Evolutionary conservation across 2,888 invertebrate genomes (phyloP).

Genomic region (Helobdella robusta): DNA sequence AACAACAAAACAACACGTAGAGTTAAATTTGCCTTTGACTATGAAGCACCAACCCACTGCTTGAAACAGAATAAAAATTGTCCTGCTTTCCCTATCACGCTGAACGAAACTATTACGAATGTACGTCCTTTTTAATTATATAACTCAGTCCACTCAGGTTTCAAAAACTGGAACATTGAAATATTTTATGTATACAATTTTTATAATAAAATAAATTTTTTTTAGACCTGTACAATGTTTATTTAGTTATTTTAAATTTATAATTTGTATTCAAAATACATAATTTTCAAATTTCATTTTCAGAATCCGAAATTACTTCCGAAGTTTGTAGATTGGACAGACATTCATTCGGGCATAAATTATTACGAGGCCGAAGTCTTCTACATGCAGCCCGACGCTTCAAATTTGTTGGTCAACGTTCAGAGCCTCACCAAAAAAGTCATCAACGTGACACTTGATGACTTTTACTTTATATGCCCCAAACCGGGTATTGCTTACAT

Average conservation of each 20-base stretch:
- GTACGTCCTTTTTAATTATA: conserved; percentile 6
- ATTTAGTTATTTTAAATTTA: no score
- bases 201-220: no score
- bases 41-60: neutral
- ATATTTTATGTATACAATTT: neutral
- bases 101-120: conserved; percentile 17
- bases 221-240: no score
- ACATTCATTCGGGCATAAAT: conserved; percentile 15
- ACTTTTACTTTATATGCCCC: conserved; percentile 11
- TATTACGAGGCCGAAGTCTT: conserved; percentile 13
- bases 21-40: neutral
- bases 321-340: conserved; percentile 18
- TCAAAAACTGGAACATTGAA: neutral
- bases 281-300: neutral
- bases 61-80: conserved; percentile 1
- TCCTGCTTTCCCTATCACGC: conserved; percentile 14
- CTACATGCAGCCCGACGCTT: conserved; percentile 2
- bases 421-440: neutral
- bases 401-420: neutral
- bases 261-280: neutral
- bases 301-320: conserved; percentile 18
- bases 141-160: neutral
- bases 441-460: conserved; percentile 19
- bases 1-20: neutral
- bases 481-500: no score